phyloP scores from a whole-genome alignment of 30 jellyfish, hydroid and myxozoan genomes.

The Rhopilema esculentum region DNA sequence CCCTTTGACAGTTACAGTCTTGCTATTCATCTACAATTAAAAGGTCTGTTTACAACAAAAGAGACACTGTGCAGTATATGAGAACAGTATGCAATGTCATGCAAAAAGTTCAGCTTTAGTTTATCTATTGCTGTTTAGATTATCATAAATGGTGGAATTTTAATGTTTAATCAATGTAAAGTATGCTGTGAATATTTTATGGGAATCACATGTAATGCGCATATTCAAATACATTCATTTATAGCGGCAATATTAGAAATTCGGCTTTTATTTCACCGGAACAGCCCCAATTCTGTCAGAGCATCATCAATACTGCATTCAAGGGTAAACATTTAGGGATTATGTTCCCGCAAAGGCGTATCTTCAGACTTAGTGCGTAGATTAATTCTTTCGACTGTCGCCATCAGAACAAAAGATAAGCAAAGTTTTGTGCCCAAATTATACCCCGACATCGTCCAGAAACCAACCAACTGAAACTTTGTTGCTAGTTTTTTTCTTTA shows the following conservation, averaged over 20 bases:
- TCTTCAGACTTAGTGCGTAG: not conserved
- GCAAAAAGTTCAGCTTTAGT: too few relatives aligned
- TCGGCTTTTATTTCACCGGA: not conserved
- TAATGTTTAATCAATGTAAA: too few relatives aligned
- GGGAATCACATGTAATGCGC: not conserved
- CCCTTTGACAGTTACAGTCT: too few relatives aligned
- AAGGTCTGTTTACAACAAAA: too few relatives aligned
- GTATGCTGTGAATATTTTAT: not conserved
- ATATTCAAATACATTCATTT: too few relatives aligned
- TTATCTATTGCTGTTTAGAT: too few relatives aligned
- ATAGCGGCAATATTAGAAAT: too few relatives aligned
- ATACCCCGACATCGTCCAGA: constrained; percentile 8
- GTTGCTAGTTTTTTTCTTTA: not conserved
- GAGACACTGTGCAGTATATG: too few relatives aligned
- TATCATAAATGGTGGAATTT: too few relatives aligned
- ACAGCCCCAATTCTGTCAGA: not conserved
- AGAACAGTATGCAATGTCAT: too few relatives aligned
- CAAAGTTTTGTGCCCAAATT: constrained; percentile 7
- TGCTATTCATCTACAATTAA: too few relatives aligned
- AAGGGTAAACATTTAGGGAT: constrained; percentile 19
- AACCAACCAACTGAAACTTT: not conserved
- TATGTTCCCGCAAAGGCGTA: constrained; percentile 1
- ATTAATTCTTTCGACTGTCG: not conserved
- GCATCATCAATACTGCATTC: not conserved
- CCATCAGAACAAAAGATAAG: constrained; percentile 4